Conservation (phyloP, 2,113 vertebrate species). For the Pomatostomus ruficeps region DNA sequence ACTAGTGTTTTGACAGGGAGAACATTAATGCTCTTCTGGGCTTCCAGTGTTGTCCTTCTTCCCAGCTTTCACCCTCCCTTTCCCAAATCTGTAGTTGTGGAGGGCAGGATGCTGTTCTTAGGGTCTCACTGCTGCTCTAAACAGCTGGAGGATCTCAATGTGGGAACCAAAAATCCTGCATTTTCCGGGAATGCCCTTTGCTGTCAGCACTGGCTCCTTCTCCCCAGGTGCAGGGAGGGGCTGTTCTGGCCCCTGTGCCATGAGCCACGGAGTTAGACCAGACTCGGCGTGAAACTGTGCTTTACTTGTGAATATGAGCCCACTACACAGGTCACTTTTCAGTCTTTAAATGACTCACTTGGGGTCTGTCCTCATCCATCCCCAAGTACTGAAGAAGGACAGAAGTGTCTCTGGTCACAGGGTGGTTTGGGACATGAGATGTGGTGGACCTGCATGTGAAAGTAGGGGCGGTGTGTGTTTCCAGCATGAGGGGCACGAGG, state of each 20-base stretch:
- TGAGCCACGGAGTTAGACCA: rapidly evolving
- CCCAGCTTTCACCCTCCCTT: neutral
- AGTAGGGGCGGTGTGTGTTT: rapidly evolving
- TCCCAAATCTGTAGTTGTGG: neutral
- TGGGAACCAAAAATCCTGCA: neutral
- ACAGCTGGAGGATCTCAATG: neutral
- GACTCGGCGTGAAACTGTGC: rapidly evolving
- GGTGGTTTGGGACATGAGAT: neutral
- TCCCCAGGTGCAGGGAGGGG: neutral
- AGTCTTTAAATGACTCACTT: neutral
- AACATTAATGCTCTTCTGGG: neutral
- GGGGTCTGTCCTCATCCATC: neutral
- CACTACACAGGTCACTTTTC: neutral
- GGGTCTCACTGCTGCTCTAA: neutral
- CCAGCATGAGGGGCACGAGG: neutral
- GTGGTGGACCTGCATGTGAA: neutral
- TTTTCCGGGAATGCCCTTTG: neutral
- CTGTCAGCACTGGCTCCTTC: neutral
- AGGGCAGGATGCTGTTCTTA: neutral
- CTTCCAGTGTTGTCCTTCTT: neutral
- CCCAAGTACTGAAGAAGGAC: neutral
- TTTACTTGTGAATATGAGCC: rapidly evolving
- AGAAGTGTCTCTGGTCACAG: neutral
- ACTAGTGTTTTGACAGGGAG: neutral
- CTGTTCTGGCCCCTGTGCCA: neutral